Evolutionary conservation across 2,888 invertebrate genomes (phyloP), one percentile per base, ranked within the genome.

Genomic region (Coleophora flavipennella): DNA sequence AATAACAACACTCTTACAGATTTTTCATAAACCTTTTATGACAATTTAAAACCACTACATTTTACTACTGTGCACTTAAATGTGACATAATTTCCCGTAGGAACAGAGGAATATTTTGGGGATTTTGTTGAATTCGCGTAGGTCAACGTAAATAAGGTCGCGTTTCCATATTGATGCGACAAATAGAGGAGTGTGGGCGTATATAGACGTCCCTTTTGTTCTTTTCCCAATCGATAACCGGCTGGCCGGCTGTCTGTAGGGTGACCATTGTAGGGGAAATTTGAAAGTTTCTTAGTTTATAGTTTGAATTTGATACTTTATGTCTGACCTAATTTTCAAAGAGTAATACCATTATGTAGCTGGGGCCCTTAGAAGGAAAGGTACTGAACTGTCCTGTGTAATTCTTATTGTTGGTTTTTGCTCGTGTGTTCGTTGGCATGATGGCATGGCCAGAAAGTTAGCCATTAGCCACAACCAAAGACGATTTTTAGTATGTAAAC

Each of bases 91-190:
- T 42, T 33, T 29, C 26, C 28, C 26, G 14, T 20, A 27, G 31
- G 6, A 34, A 40, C 38, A 26, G 20, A 34, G n/a, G 29, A 37
- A 48, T 46, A 43, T 49, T 40, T 44, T 38, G 40, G 35, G 41
- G 46, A 47, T 45, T 50, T 56, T 52, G 39, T 48, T 46, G 48
- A 57, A 59, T 52, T 57, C 57, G 49, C 51, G 44, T 43, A 45
- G 55, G 48, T 47, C 45, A 49, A 11, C 52, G 67, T 66, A 62
- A 65, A 69, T 72, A 73, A 64, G 63, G 68, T 70, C 63, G 67
- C 59, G 57, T 75, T 75, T 74, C 54, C 68, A 70, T 72, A 70
- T 73, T 74, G 68, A 78, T 81, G 81, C 83, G 79, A 70, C 80
- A 79, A 74, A 72, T 38, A 36, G 75, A 81, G 57, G 49, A 56